Conservation (phyloP, 2,113 vertebrate genomes). For the Etheostoma cragini region DNA sequence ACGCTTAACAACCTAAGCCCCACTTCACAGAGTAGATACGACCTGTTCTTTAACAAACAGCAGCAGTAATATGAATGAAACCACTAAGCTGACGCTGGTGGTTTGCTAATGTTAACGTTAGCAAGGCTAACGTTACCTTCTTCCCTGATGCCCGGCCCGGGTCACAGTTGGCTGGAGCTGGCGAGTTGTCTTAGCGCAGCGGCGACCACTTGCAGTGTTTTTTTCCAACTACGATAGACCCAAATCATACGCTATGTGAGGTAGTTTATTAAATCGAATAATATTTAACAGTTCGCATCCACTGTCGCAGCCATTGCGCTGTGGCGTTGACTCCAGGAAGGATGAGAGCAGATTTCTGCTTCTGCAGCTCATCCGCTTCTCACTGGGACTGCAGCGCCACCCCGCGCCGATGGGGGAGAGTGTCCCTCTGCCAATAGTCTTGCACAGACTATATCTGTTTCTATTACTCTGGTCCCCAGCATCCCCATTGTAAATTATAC, state of each 20-base stretch:
- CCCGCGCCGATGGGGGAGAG: constrained; percentile 42
- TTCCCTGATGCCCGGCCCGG: constrained; percentile 52
- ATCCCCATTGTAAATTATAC: no score
- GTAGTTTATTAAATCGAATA: neutral
- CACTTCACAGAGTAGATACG: rapidly evolving
- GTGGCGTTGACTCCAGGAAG: neutral
- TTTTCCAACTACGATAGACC: neutral
- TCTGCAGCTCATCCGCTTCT: constrained; percentile 39
- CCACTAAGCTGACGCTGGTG: neutral
- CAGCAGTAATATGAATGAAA: rapidly evolving
- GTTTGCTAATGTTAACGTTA: constrained; percentile 47
- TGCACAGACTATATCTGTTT: no score
- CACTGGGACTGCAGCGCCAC: constrained; percentile 51
- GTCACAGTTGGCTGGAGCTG: constrained; percentile 46
- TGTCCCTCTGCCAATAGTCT: neutral
- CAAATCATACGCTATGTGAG: neutral
- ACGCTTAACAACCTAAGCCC: neutral
- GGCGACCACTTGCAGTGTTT: constrained; percentile 5
- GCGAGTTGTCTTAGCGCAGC: constrained; percentile 10
- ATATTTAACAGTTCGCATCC: constrained; percentile 4
- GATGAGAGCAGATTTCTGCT: constrained; percentile 54
- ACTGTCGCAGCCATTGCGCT: constrained; percentile 13
- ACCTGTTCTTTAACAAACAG: neutral
- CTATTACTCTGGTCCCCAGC: neutral
- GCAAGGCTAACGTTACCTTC: constrained; percentile 66